A percentile compares a stretch with the other conserved stretches of the same genome.
These are phyloP conservation scores for Alauda arvensis DNA, from an alignment of 2,797 vertebrate genomes.

Conservation along the genomic window DNA sequence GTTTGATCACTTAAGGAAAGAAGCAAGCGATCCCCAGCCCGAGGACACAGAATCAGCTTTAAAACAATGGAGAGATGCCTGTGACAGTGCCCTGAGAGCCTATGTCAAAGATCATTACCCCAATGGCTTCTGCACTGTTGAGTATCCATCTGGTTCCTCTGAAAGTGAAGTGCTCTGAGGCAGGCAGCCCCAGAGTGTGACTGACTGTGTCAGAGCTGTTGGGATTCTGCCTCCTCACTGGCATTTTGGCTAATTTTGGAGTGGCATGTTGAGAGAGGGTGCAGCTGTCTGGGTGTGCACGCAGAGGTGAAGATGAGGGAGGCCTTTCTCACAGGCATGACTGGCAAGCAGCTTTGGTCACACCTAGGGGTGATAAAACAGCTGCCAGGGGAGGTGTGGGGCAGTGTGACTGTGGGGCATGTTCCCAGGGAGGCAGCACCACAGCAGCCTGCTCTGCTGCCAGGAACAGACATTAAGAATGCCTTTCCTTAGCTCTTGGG, in stretches of 20 bases:
- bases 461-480: background rate
- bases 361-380: background rate
- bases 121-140: conserved; percentile 90
- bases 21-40: conserved; percentile 84
- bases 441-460: background rate
- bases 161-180: background rate
- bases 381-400: background rate
- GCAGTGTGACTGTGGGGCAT: background rate
- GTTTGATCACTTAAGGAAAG: conserved; percentile 93
- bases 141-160: conserved; percentile 59
- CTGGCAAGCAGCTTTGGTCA: background rate
- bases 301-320: background rate
- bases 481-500: background rate
- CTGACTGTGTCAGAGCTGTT: background rate
- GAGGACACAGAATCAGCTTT: conserved; percentile 81
- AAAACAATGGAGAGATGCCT: conserved; percentile 86
- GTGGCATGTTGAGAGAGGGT: background rate
- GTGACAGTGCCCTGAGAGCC: conserved; percentile 82
- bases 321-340: background rate
- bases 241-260: background rate
- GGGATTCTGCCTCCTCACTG: background rate
- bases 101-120: conserved; percentile 95
- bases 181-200: background rate
- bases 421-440: background rate
- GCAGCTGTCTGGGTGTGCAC: background rate